A percentile compares a stretch with the other conserved stretches of the same genome.
Evolutionary conservation across 2,797 vertebrate genomes (phyloP).

Genomic region (Rhabdophis nuchalis): DNA sequence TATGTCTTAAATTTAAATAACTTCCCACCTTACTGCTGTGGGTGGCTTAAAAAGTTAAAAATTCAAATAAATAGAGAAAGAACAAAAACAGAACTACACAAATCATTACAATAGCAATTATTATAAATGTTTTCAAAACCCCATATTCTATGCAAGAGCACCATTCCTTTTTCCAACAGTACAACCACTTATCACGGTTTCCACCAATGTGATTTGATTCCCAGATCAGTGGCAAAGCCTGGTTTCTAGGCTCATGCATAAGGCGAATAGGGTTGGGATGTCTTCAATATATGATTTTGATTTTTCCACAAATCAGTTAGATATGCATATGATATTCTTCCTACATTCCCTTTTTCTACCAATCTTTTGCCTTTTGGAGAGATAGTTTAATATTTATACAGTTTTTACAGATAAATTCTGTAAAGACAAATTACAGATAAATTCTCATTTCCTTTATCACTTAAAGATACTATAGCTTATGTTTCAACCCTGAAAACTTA

Average conservation of each 20-base stretch:
- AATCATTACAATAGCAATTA: background rate
- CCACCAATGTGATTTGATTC: background rate
- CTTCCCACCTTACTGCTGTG: background rate
- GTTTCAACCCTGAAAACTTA: background rate
- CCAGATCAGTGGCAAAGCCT: background rate
- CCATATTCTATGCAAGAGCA: background rate
- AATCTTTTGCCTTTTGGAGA: background rate
- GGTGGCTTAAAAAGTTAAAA: background rate
- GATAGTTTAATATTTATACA: background rate
- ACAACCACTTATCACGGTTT: background rate
- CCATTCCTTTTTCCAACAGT: background rate
- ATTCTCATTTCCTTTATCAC: background rate
- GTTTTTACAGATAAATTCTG: conserved; percentile 12
- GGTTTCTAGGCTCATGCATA: background rate
- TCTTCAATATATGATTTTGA: background rate
- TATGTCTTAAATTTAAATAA: background rate
- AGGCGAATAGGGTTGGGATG: background rate
- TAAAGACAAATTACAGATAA: background rate
- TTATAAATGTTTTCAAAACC: background rate
- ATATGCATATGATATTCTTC: background rate
- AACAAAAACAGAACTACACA: background rate
- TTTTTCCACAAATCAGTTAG: background rate
- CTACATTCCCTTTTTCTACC: background rate
- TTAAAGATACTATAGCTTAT: background rate
- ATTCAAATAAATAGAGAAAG: background rate